These are phyloP conservation scores for Vulpes ferrilata DNA, from an alignment of 2,113 vertebrate genomes.

Conservation along the genomic window DNA sequence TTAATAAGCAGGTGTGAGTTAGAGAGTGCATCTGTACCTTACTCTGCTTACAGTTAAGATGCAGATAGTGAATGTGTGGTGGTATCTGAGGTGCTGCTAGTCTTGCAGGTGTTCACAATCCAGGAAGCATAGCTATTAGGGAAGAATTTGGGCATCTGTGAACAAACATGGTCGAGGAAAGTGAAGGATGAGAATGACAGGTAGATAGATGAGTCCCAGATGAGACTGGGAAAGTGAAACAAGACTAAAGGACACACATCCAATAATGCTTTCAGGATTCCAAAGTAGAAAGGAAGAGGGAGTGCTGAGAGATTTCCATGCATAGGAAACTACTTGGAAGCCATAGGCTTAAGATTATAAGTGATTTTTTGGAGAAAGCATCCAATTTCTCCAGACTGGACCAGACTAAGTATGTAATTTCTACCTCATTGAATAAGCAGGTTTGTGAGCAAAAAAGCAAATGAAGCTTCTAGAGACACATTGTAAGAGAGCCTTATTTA, in stretches of 20 bases:
- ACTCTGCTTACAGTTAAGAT: background rate
- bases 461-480: background rate
- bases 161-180: background rate
- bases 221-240: background rate
- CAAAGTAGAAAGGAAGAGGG: background rate
- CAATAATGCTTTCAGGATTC: background rate
- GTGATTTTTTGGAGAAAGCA: constrained; percentile 8
- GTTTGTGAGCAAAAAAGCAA: background rate
- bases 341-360: background rate
- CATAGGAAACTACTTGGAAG: background rate
- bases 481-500: background rate
- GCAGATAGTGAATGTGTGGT: background rate
- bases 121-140: background rate
- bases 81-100: background rate
- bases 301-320: background rate
- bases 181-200: background rate
- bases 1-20: background rate
- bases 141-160: background rate
- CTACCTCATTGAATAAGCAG: background rate
- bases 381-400: background rate
- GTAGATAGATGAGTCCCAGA: background rate
- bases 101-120: background rate
- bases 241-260: background rate
- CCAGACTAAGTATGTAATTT: background rate
- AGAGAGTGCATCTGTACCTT: background rate